These are phyloP conservation scores for Ranitomeya imitator DNA, from an alignment of 2,113 vertebrate genomes.

Conservation along the genomic window DNA sequence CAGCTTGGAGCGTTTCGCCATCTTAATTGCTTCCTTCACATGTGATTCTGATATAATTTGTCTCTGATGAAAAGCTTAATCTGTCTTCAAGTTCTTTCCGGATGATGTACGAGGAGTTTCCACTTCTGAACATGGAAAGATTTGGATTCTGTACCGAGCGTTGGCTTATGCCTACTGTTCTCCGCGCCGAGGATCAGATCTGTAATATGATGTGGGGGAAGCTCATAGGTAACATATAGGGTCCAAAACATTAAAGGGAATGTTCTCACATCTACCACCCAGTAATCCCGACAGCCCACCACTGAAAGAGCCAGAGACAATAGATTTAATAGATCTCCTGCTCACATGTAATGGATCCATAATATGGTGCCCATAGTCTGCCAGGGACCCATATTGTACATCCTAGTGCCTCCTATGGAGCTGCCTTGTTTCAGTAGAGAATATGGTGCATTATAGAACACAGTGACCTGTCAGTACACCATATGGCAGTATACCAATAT, in stretches of 20 bases:
- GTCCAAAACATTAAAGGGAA: background rate
- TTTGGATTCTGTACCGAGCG: background rate
- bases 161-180: background rate
- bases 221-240: background rate
- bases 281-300: background rate
- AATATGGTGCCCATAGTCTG: background rate
- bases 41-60: slow-evolving; percentile 36
- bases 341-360: background rate
- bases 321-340: background rate
- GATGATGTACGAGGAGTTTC: slow-evolving; percentile 21
- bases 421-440: no score
- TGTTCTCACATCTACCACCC: background rate
- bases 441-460: no score
- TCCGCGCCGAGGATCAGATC: background rate
- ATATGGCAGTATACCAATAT: no score
- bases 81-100: slow-evolving; percentile 14
- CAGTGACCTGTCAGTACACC: no score
- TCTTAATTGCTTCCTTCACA: slow-evolving; percentile 30
- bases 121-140: background rate
- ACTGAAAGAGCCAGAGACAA: no score
- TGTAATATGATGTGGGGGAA: background rate
- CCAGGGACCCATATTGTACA: background rate
- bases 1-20: background rate
- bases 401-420: background rate
- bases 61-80: background rate